Percentiles rank a stretch among this genome's conserved stretches.
Evolutionary conservation across 2,113 vertebrate species (phyloP).

Genomic region (Antechinus stuartii): DNA sequence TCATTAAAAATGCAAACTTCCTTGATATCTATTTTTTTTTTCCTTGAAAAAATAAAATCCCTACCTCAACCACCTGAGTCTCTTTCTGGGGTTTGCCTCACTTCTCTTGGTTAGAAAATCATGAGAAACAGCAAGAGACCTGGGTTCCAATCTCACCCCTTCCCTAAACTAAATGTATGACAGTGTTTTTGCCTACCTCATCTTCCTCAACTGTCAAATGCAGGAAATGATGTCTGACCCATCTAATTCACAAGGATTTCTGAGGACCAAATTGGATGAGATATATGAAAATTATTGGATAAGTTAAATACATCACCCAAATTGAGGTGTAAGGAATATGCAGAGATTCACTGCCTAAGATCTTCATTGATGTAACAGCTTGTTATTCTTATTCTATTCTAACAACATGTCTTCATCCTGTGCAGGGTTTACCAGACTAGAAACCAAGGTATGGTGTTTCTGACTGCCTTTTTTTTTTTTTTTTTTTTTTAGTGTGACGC

Average conservation of each 20-base stretch:
- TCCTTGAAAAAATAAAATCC: not conserved
- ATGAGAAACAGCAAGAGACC: not conserved
- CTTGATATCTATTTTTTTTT: not conserved
- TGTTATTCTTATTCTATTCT: no score
- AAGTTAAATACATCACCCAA: not conserved
- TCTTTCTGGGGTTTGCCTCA: not conserved
- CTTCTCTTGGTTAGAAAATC: not conserved
- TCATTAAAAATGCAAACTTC: conserved; percentile 15
- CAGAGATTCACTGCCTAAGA: not conserved
- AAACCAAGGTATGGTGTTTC: not conserved
- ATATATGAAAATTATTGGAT: not conserved
- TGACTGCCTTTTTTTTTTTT: not conserved
- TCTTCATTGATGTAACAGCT: not conserved
- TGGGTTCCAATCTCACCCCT: not conserved
- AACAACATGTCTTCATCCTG: not conserved
- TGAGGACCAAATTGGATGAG: conserved; percentile 50
- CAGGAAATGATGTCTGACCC: conserved; percentile 28
- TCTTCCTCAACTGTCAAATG: not conserved
- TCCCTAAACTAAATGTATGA: not conserved
- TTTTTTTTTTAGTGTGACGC: not conserved
- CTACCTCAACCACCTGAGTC: not conserved
- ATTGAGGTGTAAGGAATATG: not conserved
- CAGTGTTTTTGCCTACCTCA: not conserved
- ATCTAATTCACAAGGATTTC: conserved; percentile 38
- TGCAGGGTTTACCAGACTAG: not conserved